Evolutionary conservation across 2,888 invertebrate species (phyloP), one percentile per base, ranked within the genome.

Genomic region (Hyposoter dolosus): DNA sequence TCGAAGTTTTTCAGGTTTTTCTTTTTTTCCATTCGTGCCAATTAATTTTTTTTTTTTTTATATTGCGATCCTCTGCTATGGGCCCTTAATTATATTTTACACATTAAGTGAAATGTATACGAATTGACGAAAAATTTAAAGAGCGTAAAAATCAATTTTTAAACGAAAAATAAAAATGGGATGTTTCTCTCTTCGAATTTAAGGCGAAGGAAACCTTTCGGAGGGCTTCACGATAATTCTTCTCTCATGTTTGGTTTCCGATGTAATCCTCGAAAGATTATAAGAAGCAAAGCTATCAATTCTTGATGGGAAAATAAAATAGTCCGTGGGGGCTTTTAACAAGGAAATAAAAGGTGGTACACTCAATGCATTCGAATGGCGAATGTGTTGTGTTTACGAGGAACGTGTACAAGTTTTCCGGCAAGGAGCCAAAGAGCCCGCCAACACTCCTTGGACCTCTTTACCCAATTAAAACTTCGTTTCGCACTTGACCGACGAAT

Each of bases 401-500:
- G 19, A 78, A 74, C 68, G 19, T 68, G 47, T 50, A 74, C 71
- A 65, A 81, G 45, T 65, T 78, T 78, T 53, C 56, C 72, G 68
- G 65, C 82, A 71, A 56, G 47, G 23, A 71, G 65, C 77, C 85
- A 82, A 45, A 74, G 50, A 40, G 28, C 19, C 53, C 60, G 35
- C 35, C 43, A 19, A 43, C 32, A 19, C 47, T 45, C 63, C 65
- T 65, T 35, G 71, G 60, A 77, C 72, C 66, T 28, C 28, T 66
- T 82, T 66, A 76, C 79, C 86, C 82, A 87, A 87, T 87, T 87
- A 87, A 87, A 87, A 86, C 87, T 87, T 86, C 82, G 50, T 10
- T 78, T 84, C 77, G 77, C 74, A 47, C 53, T 81, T 43, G 45
- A 72, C 71, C 65, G 9, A 71, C 69, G 71, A 66, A n/a, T 68